Conservation (phyloP, 2,797 vertebrate species). For the Halcyon leucocephala region DNA sequence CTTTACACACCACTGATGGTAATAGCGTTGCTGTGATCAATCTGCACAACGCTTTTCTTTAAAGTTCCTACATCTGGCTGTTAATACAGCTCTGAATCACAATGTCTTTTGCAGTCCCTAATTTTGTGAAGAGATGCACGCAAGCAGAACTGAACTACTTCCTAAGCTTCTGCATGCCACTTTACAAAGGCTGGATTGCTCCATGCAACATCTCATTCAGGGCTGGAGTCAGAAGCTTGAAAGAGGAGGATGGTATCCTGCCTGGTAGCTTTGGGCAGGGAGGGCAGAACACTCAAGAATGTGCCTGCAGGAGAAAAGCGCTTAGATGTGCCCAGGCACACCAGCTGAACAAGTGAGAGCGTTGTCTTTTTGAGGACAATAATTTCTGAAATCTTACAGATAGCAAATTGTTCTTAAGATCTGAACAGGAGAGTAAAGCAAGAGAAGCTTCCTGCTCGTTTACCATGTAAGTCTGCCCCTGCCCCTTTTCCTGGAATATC, state of each 20-base stretch:
- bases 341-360: neutral
- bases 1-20: constrained; percentile 54
- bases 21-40: constrained; percentile 56
- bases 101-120: neutral
- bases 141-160: constrained; percentile 13
- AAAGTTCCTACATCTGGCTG: constrained; percentile 56
- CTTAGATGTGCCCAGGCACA: neutral
- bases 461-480: neutral
- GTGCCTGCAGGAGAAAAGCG: neutral
- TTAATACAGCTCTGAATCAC: constrained; percentile 15
- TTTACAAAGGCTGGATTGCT: neutral
- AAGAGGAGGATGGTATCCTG: neutral
- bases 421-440: neutral
- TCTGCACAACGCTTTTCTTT: constrained; percentile 41
- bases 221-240: neutral
- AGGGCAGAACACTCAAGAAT: constrained; percentile 7
- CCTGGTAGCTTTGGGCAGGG: neutral
- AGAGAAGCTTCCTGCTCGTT: neutral
- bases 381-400: neutral
- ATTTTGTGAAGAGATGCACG: neutral
- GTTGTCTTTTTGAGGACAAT: neutral
- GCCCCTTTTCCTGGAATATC: neutral
- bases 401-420: neutral
- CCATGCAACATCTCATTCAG: neutral
- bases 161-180: neutral